These are phyloP conservation scores for Motacilla alba DNA, from an alignment of 2,113 vertebrate genomes.

Conservation along the genomic window DNA sequence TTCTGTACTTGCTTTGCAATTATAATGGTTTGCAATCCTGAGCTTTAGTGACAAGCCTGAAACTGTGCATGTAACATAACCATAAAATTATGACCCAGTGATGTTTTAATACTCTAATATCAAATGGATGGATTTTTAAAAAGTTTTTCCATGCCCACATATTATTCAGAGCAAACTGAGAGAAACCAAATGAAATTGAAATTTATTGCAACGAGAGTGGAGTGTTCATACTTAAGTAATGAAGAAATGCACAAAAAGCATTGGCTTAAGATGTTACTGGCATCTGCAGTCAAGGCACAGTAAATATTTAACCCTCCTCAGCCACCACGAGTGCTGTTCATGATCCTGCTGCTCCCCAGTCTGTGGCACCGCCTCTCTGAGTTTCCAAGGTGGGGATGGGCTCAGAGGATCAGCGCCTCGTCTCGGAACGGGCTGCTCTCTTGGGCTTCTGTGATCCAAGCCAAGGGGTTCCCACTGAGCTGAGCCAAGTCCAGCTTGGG, in stretches of 20 bases:
- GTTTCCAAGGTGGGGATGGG: not conserved
- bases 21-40: not conserved
- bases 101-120: not conserved
- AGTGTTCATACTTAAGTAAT: not conserved
- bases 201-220: not conserved
- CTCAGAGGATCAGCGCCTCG: rapidly evolving
- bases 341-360: not conserved
- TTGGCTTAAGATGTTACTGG: not conserved
- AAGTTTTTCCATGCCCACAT: not conserved
- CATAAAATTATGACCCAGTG: not conserved
- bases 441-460: not conserved
- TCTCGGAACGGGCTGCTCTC: not conserved
- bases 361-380: not conserved
- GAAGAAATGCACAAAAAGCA: not conserved
- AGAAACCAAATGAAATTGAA: not conserved
- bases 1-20: constrained; percentile 4
- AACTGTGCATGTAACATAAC: not conserved
- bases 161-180: not conserved
- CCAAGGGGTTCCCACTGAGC: not conserved
- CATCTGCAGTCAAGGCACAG: not conserved
- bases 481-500: not conserved
- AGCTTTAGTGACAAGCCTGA: not conserved
- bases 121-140: not conserved
- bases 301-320: not conserved
- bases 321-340: not conserved